Base-by-base conservation (phyloP, 2,797 vertebrate genomes). In the Chiloscyllium punctatum region DNA sequence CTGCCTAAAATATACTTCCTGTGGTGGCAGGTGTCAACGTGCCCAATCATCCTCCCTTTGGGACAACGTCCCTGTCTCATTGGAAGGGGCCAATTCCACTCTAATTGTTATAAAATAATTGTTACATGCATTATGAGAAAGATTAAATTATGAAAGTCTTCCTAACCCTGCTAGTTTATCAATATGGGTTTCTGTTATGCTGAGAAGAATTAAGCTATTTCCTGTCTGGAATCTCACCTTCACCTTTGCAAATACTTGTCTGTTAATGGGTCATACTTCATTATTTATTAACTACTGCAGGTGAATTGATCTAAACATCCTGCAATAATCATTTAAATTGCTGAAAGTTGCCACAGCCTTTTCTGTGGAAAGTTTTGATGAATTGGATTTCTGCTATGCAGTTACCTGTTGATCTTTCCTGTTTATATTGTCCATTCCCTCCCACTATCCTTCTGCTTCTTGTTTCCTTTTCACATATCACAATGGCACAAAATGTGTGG, bases 271-370 rank as follows among this genome's bases (percentile, higher is more conserved):
- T 74, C 33, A 74, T 27, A 74, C 69, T 33, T 74, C 42, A 68
- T 94, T 94, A 74, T 90, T 90, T 62, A 90, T 94, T 27, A 30
- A 62, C 74, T 74, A 33, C 71, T 27, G 18, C 69, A 94, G 94
- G 48, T 74, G 37, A 94, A 74, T 27, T 74, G 48, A 42, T 48
- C 69, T 51, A 94, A 94, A 74, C 33, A 51, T 72, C 48, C 27
- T 53, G 27, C 94, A 18, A 6, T 27, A 15, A 13, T 33, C 18
- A 71, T 94, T 94, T 72, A 74, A 94, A 74, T 53, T 72, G 71
- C 42, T 94, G 25, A 74, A 33, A 94, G 71, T 42, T 94, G 94
- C 23, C 42, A 30, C 27, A 2, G 42, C 5, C n/a, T 53, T 11
- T 7, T 42, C 48, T 74, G 94, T 8, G 69, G n/a, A 53, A 48